phyloP scores from a whole-genome alignment of 2,888 invertebrate genomes.

The Tridacna crocea region DNA sequence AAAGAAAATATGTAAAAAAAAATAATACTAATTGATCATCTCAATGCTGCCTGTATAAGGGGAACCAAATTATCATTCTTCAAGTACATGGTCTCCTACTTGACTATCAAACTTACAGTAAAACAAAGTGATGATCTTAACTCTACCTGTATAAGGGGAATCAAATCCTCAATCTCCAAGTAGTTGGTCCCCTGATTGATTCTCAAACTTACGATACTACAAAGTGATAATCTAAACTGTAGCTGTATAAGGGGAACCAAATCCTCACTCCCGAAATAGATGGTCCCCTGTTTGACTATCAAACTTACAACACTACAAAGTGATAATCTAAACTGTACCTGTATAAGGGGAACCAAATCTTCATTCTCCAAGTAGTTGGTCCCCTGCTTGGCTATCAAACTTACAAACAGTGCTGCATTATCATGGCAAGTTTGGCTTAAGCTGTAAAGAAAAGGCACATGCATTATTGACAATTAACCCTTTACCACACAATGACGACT shows the following conservation, averaged over 20 bases:
- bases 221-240: no score
- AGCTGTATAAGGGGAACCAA: no score
- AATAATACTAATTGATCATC: no score
- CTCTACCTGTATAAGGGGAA: conserved; percentile 90
- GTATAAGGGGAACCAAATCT: conserved; percentile 95
- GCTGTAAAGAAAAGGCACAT: conserved; percentile 85
- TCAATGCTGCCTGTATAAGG: no score
- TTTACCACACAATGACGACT: no score
- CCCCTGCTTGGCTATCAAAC: conserved; percentile 89
- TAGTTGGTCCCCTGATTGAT: conserved; percentile 86
- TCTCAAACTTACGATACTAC: conserved; percentile 92
- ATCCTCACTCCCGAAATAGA: no score
- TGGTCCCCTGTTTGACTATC: no score
- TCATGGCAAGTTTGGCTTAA: conserved; percentile 93
- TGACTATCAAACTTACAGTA: no score
- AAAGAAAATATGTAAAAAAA: no score
- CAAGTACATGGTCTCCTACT: no score
- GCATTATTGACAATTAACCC: background rate
- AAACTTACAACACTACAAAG: no score
- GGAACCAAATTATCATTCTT: no score
- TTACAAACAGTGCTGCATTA: conserved; percentile 93
- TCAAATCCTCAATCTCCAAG: conserved; percentile 93
- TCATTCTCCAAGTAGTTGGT: conserved; percentile 88
- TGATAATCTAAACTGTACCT: conserved; percentile 74
- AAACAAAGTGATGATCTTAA: background rate